Conservation (phyloP, 2,888 invertebrate species). For the Mythimna albipuncta region DNA sequence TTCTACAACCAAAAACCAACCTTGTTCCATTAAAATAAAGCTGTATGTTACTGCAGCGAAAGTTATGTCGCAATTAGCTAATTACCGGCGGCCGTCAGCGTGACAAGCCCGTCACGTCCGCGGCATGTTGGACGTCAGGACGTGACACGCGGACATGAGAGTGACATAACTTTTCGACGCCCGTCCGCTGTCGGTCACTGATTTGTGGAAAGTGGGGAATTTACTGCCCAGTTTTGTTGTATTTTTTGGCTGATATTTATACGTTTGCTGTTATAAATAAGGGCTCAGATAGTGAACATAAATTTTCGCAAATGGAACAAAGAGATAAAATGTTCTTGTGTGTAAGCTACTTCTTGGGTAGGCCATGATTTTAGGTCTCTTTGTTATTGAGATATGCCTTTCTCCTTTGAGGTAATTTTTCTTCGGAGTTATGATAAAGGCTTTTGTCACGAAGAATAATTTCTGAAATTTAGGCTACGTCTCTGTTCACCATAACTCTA, state of each 20-base stretch:
- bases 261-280: conserved; percentile 36
- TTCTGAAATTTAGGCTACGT: background rate
- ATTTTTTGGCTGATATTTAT: conserved; percentile 49
- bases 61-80: conserved; percentile 81
- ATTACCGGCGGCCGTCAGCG: conserved; percentile 74
- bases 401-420: background rate
- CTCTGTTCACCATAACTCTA: background rate
- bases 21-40: conserved; percentile 20
- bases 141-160: conserved; percentile 73
- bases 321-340: conserved; percentile 21
- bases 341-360: background rate
- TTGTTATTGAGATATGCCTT: conserved; percentile 3
- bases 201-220: conserved; percentile 65
- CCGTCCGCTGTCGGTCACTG: conserved; percentile 75
- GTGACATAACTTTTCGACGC: conserved; percentile 84
- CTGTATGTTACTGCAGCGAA: conserved; percentile 35
- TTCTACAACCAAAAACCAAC: conserved; percentile 14
- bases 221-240: conserved; percentile 50
- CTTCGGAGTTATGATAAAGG: background rate
- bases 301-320: conserved; percentile 32
- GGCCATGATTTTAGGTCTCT: background rate
- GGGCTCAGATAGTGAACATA: conserved; percentile 36
- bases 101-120: conserved; percentile 65
- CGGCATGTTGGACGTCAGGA: conserved; percentile 57
- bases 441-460: background rate